phyloP scores from a whole-genome alignment of 2,797 vertebrate species.

The Bradypodion ventrale region DNA sequence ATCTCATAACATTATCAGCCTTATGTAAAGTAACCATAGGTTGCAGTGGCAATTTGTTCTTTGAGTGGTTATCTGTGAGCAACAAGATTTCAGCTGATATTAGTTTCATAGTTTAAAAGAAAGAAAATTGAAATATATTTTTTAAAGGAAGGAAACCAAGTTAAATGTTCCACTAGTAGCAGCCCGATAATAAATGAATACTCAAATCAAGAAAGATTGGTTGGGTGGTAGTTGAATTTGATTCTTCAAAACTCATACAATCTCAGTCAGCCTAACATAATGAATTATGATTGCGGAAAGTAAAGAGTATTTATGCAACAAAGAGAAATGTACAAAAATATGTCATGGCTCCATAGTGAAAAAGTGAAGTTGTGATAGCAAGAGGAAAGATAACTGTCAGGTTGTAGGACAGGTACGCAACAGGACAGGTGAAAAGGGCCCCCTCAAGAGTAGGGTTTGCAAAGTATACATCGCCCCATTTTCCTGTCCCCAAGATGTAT shows the following conservation, averaged over 20 bases:
- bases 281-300: neutral
- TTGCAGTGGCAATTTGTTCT: no score
- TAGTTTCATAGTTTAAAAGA: neutral
- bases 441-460: neutral
- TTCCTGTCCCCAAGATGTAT: neutral
- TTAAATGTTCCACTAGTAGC: neutral
- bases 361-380: neutral
- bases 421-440: neutral
- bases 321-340: rapidly evolving
- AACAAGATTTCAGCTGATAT: neutral
- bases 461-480: neutral
- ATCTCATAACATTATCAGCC: no score
- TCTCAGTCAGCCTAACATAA: neutral
- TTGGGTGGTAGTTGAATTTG: neutral
- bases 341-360: neutral
- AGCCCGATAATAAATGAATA: no score
- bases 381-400: neutral
- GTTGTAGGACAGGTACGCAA: neutral
- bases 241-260: no score
- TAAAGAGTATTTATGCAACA: neutral
- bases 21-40: no score
- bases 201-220: neutral
- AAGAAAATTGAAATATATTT: neutral
- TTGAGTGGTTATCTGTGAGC: no score
- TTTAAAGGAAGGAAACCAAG: neutral